Conservation (phyloP, 2,888 invertebrate genomes). For the Tinea pellionella region DNA sequence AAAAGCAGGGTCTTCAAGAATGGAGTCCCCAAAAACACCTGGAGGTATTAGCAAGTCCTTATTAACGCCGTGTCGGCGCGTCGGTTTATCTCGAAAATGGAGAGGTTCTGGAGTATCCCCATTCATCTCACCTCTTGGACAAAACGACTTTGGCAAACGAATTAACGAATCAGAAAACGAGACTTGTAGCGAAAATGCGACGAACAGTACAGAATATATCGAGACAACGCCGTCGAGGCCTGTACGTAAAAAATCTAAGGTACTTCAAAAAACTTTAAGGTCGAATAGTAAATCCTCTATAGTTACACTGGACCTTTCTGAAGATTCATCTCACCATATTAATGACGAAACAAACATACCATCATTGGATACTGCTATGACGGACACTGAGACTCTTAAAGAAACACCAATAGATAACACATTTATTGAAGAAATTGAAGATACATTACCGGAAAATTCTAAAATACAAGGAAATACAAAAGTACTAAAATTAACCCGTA, state of each 20-base stretch:
- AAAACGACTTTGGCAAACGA: neutral
- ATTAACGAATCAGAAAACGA: neutral
- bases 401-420: neutral
- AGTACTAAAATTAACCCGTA: neutral
- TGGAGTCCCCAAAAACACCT: constrained; percentile 46
- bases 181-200: no score
- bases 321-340: neutral
- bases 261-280: constrained; percentile 20
- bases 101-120: constrained; percentile 32
- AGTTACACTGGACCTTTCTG: constrained; percentile 19
- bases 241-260: constrained; percentile 40
- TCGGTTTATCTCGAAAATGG: constrained; percentile 63
- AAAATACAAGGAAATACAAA: constrained; percentile 17
- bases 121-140: constrained; percentile 9
- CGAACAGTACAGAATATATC: constrained; percentile 14
- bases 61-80: constrained; percentile 62
- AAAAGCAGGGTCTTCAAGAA: neutral
- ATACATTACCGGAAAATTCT: neutral
- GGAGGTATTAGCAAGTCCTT: constrained; percentile 63
- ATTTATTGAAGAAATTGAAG: neutral
- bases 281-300: constrained; percentile 4
- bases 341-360: constrained; percentile 24
- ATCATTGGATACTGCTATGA: neutral
- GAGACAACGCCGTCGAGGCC: constrained; percentile 33
- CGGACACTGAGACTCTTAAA: neutral